A percentile compares a stretch with the other conserved stretches of the same genome.
Conservation (phyloP, 2,797 vertebrate species). For the Rallus crepitans region DNA sequence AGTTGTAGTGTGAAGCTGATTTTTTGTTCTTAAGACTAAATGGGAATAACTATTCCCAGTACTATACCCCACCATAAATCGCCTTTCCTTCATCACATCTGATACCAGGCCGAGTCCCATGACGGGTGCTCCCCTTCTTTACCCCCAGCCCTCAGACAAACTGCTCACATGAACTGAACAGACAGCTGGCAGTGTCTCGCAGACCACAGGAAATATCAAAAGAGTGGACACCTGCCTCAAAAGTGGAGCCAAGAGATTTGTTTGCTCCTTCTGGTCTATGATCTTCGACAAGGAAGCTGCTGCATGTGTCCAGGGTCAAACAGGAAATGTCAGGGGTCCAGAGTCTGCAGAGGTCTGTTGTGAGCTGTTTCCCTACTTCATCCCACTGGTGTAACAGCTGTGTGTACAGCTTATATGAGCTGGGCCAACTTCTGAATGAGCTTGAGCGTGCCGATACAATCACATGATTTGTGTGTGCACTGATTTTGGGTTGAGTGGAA, state of each 20-base stretch:
- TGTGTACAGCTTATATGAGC: not conserved
- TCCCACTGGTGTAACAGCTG: conserved; percentile 42
- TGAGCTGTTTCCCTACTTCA: conserved; percentile 18
- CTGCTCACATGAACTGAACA: not conserved
- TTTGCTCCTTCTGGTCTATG: conserved; percentile 64
- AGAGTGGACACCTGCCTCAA: conserved; percentile 69
- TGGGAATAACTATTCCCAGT: not conserved
- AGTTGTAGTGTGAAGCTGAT: not conserved
- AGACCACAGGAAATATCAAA: conserved; percentile 62
- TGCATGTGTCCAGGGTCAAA: conserved; percentile 61
- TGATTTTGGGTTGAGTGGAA: not conserved
- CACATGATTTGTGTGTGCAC: not conserved
- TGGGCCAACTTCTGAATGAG: not conserved
- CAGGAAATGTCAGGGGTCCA: conserved; percentile 61
- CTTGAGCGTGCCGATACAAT: not conserved
- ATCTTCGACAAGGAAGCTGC: conserved; percentile 54
- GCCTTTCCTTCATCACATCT: not conserved
- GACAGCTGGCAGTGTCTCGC: conserved; percentile 51
- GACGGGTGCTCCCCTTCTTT: not conserved
- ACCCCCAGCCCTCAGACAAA: not conserved
- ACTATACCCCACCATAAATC: not conserved
- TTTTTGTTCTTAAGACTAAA: not conserved
- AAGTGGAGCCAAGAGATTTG: conserved; percentile 65
- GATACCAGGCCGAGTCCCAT: not conserved
- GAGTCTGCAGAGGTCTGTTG: conserved; percentile 8